These are phyloP conservation scores for Bombus pyrosoma DNA, from an alignment of 1,140 invertebrate species.

Conservation along the genomic window DNA sequence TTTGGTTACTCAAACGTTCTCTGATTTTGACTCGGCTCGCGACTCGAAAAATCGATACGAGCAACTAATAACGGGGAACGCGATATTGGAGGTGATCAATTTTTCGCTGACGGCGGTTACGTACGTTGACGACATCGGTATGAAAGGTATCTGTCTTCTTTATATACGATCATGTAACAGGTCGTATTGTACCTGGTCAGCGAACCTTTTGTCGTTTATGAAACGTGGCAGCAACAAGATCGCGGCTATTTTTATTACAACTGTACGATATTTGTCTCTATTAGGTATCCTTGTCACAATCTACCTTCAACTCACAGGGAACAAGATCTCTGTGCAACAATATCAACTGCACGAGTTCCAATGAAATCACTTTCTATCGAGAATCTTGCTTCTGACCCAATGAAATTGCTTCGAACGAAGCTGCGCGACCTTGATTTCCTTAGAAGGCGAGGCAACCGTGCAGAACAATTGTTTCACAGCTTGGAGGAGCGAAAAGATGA, in stretches of 20 bases:
- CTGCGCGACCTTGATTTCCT: conserved; percentile 25
- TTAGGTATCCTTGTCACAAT: neutral
- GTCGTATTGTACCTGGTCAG: conserved; percentile 58
- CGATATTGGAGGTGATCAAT: conserved; percentile 28
- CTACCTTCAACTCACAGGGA: neutral
- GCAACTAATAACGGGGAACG: neutral
- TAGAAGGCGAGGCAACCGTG: neutral
- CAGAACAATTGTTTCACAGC: conserved; percentile 29
- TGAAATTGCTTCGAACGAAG: neutral
- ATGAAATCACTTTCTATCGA: neutral
- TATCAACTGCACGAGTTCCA: neutral
- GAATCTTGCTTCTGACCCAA: neutral
- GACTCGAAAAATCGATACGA: neutral
- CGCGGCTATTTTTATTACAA: neutral
- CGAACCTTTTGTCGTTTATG: conserved; percentile 40
- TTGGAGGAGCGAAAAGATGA: conserved; percentile 13
- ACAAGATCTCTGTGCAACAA: neutral
- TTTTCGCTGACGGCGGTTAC: conserved; percentile 41
- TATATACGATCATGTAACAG: conserved; percentile 20
- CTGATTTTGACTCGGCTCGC: neutral
- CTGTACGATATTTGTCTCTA: neutral
- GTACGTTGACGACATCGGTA: conserved; percentile 6
- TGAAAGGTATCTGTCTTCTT: neutral
- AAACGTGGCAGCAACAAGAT: conserved; percentile 9
- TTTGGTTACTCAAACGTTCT: neutral